A percentile compares a stretch with the other conserved stretches of the same genome.
Conservation (phyloP, 2,797 vertebrate genomes). For the Aplochiton taeniatus region DNA sequence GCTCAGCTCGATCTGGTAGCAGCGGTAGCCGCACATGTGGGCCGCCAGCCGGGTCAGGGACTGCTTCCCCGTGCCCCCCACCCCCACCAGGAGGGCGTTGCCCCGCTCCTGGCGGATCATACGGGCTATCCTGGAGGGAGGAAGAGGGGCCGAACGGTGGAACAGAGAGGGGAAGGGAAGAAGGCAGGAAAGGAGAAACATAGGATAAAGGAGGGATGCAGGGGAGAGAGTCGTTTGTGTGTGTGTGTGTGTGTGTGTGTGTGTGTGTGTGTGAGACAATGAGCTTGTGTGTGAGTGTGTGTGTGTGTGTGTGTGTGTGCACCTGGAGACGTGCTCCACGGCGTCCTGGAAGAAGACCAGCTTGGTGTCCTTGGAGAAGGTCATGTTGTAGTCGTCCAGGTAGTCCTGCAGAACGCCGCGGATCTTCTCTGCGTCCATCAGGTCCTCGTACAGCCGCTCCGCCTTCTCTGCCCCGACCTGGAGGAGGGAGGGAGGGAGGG, state of each 20-base stretch:
- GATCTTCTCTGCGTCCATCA: slow-evolving; percentile 79
- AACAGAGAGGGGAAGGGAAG: neutral
- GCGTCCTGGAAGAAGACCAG: slow-evolving; percentile 90
- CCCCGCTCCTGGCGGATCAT: slow-evolving; percentile 90
- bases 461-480: slow-evolving; percentile 74
- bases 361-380: slow-evolving; percentile 83
- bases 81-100: slow-evolving; percentile 87
- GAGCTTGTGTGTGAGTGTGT: neutral
- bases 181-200: neutral
- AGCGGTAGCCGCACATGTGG: slow-evolving; percentile 85
- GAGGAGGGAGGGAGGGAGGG: slow-evolving; percentile 2
- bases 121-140: slow-evolving; percentile 78
- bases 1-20: slow-evolving; percentile 86
- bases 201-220: neutral
- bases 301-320: slow-evolving; percentile 3
- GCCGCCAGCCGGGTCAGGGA: slow-evolving; percentile 84
- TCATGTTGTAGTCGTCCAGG: slow-evolving; percentile 84
- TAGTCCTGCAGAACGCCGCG: slow-evolving; percentile 82
- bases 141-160: too few species aligned
- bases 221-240: neutral
- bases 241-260: neutral
- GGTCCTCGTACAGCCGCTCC: slow-evolving; percentile 80
- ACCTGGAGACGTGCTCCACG: slow-evolving; percentile 87
- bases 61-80: slow-evolving; percentile 89
- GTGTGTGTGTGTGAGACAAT: neutral